These are phyloP conservation scores for Aleiodes alternator DNA, from an alignment of 2,888 invertebrate species.

Conservation along the genomic window DNA sequence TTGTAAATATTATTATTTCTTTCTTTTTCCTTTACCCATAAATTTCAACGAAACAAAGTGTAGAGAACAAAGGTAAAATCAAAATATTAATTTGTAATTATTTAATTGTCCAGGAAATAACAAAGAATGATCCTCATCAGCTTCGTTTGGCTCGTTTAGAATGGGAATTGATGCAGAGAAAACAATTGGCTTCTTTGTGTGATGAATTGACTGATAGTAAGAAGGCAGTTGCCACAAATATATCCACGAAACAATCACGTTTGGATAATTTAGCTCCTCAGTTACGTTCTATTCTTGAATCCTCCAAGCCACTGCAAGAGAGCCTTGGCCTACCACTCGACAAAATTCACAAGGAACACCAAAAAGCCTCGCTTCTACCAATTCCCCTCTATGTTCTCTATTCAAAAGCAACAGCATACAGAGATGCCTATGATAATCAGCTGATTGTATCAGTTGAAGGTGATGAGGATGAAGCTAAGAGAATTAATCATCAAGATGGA, in stretches of 20 bases:
- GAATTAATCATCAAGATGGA: slow-evolving; percentile 76
- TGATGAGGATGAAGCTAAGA: slow-evolving; percentile 77
- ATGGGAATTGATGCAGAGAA: slow-evolving; percentile 93
- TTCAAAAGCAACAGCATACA: slow-evolving; percentile 89
- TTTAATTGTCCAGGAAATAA: slow-evolving; percentile 78
- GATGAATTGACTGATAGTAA: slow-evolving; percentile 86
- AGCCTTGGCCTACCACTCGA: slow-evolving; percentile 89
- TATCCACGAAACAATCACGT: slow-evolving; percentile 84
- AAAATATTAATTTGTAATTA: not conserved
- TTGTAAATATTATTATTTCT: slow-evolving; percentile 77
- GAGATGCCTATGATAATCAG: slow-evolving; percentile 81
- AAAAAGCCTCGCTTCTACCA: slow-evolving; percentile 85
- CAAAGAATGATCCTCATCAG: slow-evolving; percentile 85
- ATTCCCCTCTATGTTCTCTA: slow-evolving; percentile 91
- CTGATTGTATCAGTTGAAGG: slow-evolving; percentile 75
- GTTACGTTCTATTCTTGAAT: slow-evolving; percentile 83
- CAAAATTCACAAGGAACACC: slow-evolving; percentile 86
- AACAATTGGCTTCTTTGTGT: slow-evolving; percentile 86
- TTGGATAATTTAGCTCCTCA: slow-evolving; percentile 90
- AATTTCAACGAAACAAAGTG: not conserved
- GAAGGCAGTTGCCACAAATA: slow-evolving; percentile 85
- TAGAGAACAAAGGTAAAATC: not conserved
- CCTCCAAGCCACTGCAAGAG: slow-evolving; percentile 93
- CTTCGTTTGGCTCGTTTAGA: slow-evolving; percentile 90
- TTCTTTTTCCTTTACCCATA: not conserved